These are phyloP conservation scores for Melanotaenia parkinsoni DNA, from an alignment of 2,797 vertebrate genomes.

Conservation along the genomic window DNA sequence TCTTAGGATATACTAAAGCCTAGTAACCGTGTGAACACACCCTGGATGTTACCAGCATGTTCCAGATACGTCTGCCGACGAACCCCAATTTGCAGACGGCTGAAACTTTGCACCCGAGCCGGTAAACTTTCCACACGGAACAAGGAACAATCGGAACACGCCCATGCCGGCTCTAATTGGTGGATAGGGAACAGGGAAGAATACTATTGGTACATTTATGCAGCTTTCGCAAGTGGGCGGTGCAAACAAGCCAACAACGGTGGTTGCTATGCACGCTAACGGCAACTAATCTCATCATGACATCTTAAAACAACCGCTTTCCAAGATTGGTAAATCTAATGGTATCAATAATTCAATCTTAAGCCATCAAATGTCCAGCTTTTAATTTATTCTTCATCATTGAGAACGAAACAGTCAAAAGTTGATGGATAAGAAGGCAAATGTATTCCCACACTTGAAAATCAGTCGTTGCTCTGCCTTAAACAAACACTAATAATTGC, in stretches of 20 bases:
- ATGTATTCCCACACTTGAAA: background rate
- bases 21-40: background rate
- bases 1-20: background rate
- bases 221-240: slow-evolving; percentile 36
- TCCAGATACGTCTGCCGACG: slow-evolving; percentile 48
- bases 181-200: background rate
- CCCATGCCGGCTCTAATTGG: slow-evolving; percentile 64
- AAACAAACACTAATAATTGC: too few relatives aligned
- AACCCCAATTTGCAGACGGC: slow-evolving; percentile 88
- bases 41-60: background rate
- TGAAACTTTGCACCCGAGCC: slow-evolving; percentile 98
- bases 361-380: background rate
- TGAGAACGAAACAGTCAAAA: background rate
- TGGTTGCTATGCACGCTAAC: slow-evolving; percentile 75
- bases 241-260: slow-evolving; percentile 28
- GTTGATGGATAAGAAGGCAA: background rate
- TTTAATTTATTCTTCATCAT: background rate
- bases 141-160: slow-evolving; percentile 53
- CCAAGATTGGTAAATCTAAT: background rate
- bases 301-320: background rate
- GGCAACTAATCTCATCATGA: slow-evolving; percentile 47
- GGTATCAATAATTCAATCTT: background rate
- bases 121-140: slow-evolving; percentile 98
- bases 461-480: background rate
- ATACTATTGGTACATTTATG: slow-evolving; percentile 42